Evolutionary conservation across 1,140 invertebrate genomes (phyloP).

Genomic region (Macrosteles quadrilineatus): DNA sequence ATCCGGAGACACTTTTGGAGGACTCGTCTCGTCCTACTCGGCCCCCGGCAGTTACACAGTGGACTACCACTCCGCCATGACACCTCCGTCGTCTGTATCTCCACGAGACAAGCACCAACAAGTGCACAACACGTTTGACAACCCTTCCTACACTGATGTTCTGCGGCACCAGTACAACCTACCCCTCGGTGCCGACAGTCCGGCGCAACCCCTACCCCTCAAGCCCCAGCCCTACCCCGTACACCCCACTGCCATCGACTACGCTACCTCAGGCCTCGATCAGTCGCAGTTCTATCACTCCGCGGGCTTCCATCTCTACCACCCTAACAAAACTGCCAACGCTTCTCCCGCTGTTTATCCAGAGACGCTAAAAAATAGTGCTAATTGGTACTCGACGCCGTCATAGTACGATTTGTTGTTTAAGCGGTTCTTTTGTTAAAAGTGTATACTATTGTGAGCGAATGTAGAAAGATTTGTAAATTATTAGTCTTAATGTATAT

Average conservation of each 20-base stretch:
- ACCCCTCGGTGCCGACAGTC: slow-evolving; percentile 49
- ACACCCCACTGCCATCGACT: slow-evolving; percentile 58
- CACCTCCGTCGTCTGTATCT: slow-evolving; percentile 91
- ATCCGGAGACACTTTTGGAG: too few relatives aligned
- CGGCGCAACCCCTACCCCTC: slow-evolving; percentile 75
- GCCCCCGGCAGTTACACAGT: slow-evolving; percentile 63
- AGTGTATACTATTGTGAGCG: slow-evolving; percentile 14
- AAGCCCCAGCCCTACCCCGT: slow-evolving; percentile 84
- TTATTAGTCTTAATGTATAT: slow-evolving; percentile 29
- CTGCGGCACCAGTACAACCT: slow-evolving; percentile 59
- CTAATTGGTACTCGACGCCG: slow-evolving; percentile 76
- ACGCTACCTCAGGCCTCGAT: slow-evolving; percentile 59
- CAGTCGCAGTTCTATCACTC: slow-evolving; percentile 81
- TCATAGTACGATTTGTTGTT: slow-evolving; percentile 58
- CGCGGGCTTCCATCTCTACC: slow-evolving; percentile 84
- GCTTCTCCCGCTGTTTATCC: slow-evolving; percentile 54
- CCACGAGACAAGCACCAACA: slow-evolving; percentile 83
- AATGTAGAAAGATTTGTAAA: slow-evolving; percentile 24
- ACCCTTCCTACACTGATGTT: slow-evolving; percentile 52
- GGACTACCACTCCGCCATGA: slow-evolving; percentile 90
- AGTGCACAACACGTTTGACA: slow-evolving; percentile 51
- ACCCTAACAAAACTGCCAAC: slow-evolving; percentile 66
- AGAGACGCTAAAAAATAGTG: slow-evolving; percentile 54
- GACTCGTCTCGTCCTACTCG: slow-evolving; percentile 61
- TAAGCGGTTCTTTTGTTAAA: neutral